Evolutionary conservation across 2,113 vertebrate species (phyloP), one percentile per base, ranked within the genome.

Genomic region (Engraulis encrasicolus): DNA sequence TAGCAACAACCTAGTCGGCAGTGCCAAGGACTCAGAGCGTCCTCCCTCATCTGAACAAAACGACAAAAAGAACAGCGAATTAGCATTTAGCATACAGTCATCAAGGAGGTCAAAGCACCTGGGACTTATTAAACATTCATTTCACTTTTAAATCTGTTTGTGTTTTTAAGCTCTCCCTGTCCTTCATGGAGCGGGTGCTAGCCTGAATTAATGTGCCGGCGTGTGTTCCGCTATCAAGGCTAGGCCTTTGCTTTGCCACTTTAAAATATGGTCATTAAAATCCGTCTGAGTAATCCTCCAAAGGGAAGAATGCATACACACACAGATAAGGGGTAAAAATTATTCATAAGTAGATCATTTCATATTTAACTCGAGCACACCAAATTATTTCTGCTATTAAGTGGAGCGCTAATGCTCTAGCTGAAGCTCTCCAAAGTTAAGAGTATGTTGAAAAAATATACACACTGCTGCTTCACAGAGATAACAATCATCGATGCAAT

Each of bases 31-130:
- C 58, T 87, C 88, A 12, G 40, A 85, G 78, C 78, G 85, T 81
- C 83, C 84, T 17, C n/a, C n/a, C n/a, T 90, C 90, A 78, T 87
- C 94, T 94, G 90, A 83, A 66, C n/a, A n/a, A 84, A 82, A 86
- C 81, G 66, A 74, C 82, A 19, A 83, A n/a, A 80, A 37, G 45
- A 80, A 40, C 52, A 49, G 50, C 34, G 18, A 17, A 34, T 74
- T 74, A 74, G 50, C 80, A 52, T 54, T 81, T 74, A 74, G 66
- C 66, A 74, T 14, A 34, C 15, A 34, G 1, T 74, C 66, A 74
- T 74, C 66, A 74, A 74, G 66, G 31, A 34, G 66, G 27, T 74
- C 66, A 74, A 74, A 74, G 27, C 31, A 74, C 31, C 11, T 34
- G 66, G 14, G 66, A 15, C 66, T 74, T 74, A 74, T 74, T 74